Conservation (phyloP, 2,888 invertebrate species). For the Plemyria rubiginata region DNA sequence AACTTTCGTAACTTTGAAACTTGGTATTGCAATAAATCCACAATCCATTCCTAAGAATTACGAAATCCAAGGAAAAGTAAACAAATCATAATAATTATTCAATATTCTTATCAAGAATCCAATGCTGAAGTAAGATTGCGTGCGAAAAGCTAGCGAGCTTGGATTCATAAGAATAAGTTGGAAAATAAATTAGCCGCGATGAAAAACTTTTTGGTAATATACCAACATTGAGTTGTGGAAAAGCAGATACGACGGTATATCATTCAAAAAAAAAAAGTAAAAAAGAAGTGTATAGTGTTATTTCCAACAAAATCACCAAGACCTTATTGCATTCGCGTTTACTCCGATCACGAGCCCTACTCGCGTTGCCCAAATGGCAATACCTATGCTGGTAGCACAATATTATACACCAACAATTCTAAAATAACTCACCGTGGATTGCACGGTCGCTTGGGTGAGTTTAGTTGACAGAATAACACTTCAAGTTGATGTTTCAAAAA, state of each 20-base stretch:
- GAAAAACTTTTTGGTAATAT: constrained; percentile 79
- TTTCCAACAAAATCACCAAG: too few species aligned
- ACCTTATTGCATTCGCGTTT: too few species aligned
- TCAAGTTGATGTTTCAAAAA: constrained; percentile 42
- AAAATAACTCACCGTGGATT: too few species aligned
- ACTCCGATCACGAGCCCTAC: too few species aligned
- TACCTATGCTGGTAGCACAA: too few species aligned
- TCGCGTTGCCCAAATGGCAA: too few species aligned
- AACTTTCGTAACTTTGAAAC: not conserved
- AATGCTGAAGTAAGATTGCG: constrained; percentile 78
- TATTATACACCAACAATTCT: too few species aligned
- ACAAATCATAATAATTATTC: constrained; percentile 60
- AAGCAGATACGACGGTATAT: constrained; percentile 4
- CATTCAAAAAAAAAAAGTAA: not conserved
- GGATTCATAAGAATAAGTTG: constrained; percentile 81
- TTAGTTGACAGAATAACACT: too few species aligned
- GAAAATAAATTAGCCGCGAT: constrained; percentile 82
- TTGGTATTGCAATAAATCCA: constrained; percentile 8
- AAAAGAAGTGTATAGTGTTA: too few species aligned
- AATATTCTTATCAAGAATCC: constrained; percentile 78
- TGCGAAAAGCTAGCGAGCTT: constrained; percentile 72
- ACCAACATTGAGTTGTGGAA: constrained; percentile 44
- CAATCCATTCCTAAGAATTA: constrained; percentile 11
- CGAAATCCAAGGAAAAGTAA: constrained; percentile 16
- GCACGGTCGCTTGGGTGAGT: too few species aligned